Base-by-base conservation (phyloP, 1,140 invertebrate genomes). In the Nilaparvata lugens region DNA sequence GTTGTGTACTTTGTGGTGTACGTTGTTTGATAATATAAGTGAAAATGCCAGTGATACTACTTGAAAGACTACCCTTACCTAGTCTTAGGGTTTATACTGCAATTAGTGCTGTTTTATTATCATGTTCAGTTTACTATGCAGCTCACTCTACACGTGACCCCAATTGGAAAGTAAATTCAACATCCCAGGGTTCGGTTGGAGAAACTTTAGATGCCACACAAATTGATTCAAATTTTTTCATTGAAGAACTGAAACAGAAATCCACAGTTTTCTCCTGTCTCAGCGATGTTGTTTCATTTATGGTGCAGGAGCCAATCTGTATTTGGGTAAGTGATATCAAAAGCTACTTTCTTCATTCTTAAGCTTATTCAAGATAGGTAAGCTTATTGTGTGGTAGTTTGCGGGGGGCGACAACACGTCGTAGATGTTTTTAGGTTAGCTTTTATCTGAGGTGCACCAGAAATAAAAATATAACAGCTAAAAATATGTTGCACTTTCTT, bases 231-330 rank as follows among this genome's bases (percentile, higher is more conserved):
- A 64, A 68, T 70, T 72, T 73, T 60, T 59, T 79, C 11, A 75
- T 74, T 9, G 75, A 80, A 5, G 60, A 52, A 38, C 24, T 56
- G 9, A 42, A 28, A 13, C 55, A 51, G 9, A 62, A 62, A 57
- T 55, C 60, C 6, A 51, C 60, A 38, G n/a, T 62, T 19, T 54
- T 54, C 4, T 25, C 40, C 60, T 79, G 81, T 65, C 66, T 84
- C n/a, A 75, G 79, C 52, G 85, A 91, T 68, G 78, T 89, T 9
- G 69, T 87, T 45, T 81, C 81, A 43, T 86, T 87, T 62, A 85
- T 91, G 81, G 79, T 88, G 63, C 81, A 88, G 69, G 89, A 93
- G 71, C 86, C 87, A 11, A 79, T 89, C 31, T 92, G 89, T 74
- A 84, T 91, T 71, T 92, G 89, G 89, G 90, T 92, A 74, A 83